phyloP scores from a whole-genome alignment of 2,797 vertebrate genomes.

The Onychomys leucogaster region DNA sequence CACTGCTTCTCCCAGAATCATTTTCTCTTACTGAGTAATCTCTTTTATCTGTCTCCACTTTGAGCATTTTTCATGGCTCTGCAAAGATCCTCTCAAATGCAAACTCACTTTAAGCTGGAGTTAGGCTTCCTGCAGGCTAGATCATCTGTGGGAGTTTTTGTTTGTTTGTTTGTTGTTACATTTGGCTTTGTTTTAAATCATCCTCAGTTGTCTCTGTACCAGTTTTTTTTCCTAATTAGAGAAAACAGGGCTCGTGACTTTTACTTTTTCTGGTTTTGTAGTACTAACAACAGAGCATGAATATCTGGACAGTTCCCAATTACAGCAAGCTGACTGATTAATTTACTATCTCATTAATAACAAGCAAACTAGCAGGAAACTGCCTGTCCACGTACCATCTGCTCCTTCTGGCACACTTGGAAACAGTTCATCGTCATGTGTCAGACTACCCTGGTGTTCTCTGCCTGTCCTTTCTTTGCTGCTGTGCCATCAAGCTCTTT shows the following conservation, averaged over 20 bases:
- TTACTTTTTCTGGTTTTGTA: conserved; percentile 32
- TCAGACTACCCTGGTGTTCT: neutral
- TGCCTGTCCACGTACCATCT: neutral
- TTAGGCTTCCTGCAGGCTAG: neutral
- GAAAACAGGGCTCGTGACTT: neutral
- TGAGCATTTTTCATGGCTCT: neutral
- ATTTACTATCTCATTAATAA: conserved; percentile 51
- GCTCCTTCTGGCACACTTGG: neutral
- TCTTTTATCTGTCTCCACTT: neutral
- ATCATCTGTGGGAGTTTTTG: neutral
- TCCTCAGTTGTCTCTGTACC: neutral
- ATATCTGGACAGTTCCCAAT: conserved; percentile 3
- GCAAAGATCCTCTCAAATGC: neutral
- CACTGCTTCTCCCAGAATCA: neutral
- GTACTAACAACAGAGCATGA: neutral
- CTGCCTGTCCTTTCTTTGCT: neutral
- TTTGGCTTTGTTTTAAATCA: neutral
- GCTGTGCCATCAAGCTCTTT: neutral
- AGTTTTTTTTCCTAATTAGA: neutral
- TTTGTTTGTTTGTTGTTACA: neutral
- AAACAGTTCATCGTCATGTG: neutral
- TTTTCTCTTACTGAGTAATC: neutral
- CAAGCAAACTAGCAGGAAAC: conserved; percentile 36
- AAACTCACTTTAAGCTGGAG: neutral
- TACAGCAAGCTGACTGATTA: neutral